These are phyloP conservation scores for Aspidapion aeneum DNA, from an alignment of 2,888 invertebrate genomes.

Conservation along the genomic window DNA sequence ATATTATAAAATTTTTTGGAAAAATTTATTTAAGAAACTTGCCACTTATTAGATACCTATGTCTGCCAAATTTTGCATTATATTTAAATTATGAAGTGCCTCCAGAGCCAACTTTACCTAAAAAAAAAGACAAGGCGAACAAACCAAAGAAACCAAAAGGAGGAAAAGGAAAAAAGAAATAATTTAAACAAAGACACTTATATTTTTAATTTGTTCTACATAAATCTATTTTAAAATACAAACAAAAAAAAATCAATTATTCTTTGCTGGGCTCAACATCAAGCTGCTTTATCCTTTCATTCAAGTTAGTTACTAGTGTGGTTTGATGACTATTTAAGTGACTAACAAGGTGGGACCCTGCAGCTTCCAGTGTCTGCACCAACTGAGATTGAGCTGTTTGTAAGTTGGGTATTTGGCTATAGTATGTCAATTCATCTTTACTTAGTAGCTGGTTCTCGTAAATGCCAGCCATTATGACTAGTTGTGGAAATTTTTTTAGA, in stretches of 20 bases:
- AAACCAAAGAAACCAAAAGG: conserved; percentile 27
- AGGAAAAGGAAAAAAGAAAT: conserved; percentile 27
- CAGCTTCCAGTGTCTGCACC: conserved; percentile 64
- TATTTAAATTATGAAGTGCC: conserved; percentile 36
- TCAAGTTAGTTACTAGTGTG: conserved; percentile 62
- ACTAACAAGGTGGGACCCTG: conserved; percentile 60
- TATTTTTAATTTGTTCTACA: conserved; percentile 7
- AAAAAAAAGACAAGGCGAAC: conserved; percentile 18
- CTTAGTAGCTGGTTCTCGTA: conserved; percentile 66
- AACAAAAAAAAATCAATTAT: conserved; percentile 17
- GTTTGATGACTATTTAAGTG: conserved; percentile 68
- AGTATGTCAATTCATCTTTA: conserved; percentile 64
- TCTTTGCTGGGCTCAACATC: conserved; percentile 28
- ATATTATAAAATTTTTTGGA: conserved; percentile 41
- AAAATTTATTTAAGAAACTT: conserved; percentile 43
- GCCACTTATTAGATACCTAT: conserved; percentile 41
- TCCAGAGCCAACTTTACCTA: conserved; percentile 25
- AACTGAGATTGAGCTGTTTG: conserved; percentile 63
- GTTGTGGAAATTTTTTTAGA: conserved; percentile 66
- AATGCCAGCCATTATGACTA: conserved; percentile 70
- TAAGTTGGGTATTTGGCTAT: conserved; percentile 62
- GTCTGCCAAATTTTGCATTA: conserved; percentile 44
- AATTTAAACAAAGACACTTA: conserved; percentile 13
- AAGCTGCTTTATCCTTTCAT: conserved; percentile 53
- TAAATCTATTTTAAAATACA: conserved; percentile 17